Conservation (phyloP, 2,888 invertebrate species). For the Bruchidius siliquastri region DNA sequence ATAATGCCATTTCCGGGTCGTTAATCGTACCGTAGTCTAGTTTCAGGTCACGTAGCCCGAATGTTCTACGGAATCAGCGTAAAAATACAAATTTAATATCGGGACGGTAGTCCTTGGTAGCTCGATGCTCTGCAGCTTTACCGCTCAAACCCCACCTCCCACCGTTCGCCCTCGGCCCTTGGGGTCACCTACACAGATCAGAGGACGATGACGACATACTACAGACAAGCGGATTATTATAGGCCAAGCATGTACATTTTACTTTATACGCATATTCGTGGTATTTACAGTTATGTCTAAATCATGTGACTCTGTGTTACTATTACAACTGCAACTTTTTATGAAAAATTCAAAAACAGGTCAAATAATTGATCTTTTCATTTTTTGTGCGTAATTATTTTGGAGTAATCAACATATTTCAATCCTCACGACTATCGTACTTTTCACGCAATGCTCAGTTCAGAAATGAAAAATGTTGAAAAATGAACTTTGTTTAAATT, state of each 20-base stretch:
- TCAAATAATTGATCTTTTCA: too few species aligned
- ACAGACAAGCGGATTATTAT: neutral
- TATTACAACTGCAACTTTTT: too few species aligned
- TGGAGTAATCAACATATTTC: too few species aligned
- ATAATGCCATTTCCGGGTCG: slow-evolving; percentile 49
- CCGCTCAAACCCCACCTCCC: neutral
- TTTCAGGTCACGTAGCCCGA: slow-evolving; percentile 54
- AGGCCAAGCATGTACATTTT: neutral
- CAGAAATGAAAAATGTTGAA: too few species aligned
- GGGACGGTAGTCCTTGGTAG: slow-evolving; percentile 29
- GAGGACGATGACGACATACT: neutral
- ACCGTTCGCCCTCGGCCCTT: neutral
- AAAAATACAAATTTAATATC: slow-evolving; percentile 62
- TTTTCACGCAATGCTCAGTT: too few species aligned
- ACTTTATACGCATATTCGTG: neutral
- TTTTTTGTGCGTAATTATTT: too few species aligned
- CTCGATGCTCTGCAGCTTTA: neutral
- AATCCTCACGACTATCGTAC: too few species aligned
- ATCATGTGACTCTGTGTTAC: too few species aligned
- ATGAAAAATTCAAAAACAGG: too few species aligned
- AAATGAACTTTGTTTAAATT: too few species aligned
- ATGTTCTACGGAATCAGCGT: slow-evolving; percentile 58
- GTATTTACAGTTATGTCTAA: too few species aligned
- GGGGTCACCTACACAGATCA: neutral
- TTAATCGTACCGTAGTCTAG: slow-evolving; percentile 53